Conservation (phyloP, 2,797 vertebrate genomes). For the Epinephelus malabaricus region DNA sequence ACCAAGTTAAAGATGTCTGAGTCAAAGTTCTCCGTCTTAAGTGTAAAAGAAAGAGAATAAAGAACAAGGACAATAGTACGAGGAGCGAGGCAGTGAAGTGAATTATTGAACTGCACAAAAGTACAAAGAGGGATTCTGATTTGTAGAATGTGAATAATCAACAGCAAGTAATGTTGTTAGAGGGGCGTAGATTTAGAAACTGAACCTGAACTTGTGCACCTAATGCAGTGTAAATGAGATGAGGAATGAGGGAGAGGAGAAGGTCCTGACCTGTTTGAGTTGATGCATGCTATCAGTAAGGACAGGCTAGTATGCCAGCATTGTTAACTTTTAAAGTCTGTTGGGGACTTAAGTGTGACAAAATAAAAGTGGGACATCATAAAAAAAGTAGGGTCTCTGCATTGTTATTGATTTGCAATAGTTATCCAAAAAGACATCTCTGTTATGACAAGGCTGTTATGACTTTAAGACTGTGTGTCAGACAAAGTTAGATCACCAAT, state of each 20-base stretch:
- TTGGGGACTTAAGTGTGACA: neutral
- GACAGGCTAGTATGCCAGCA: neutral
- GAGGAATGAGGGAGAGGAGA: conserved; percentile 13
- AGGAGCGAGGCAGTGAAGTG: conserved; percentile 32
- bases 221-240: conserved; percentile 39
- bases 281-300: conserved; percentile 32
- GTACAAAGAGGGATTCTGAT: conserved; percentile 40
- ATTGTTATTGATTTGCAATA: neutral
- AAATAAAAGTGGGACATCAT: neutral
- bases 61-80: conserved; percentile 19
- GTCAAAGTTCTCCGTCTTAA: conserved; percentile 32
- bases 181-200: conserved; percentile 15
- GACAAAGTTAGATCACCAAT: conserved; percentile 10
- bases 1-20: conserved; percentile 35
- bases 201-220: conserved; percentile 39
- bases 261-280: conserved; percentile 31
- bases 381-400: neutral
- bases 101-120: conserved; percentile 41
- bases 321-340: conserved; percentile 15
- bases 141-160: conserved; percentile 38
- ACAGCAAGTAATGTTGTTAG: conserved; percentile 5
- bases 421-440: neutral
- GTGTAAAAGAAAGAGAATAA: conserved; percentile 24
- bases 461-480: neutral
- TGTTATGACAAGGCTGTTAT: neutral